Base-by-base conservation (phyloP, 2,113 vertebrate species). In the Candoia aspera region DNA sequence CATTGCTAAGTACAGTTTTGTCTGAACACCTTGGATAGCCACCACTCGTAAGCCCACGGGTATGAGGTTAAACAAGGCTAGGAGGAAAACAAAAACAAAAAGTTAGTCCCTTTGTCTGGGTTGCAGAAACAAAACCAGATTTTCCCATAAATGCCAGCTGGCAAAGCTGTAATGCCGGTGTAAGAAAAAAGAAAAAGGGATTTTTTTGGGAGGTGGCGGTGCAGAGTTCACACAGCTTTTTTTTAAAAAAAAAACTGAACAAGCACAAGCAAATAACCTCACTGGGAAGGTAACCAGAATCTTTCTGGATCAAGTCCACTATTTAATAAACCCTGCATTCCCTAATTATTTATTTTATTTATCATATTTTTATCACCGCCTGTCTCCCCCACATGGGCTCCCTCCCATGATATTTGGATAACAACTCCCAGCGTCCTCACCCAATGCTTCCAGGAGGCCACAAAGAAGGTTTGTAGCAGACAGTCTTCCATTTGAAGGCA, bases 11-110 rank as follows among this genome's bases (percentile, higher is more conserved):
- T 99, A 99, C 57, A 99, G 97, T 97, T 99, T 99, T 94, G 98
- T 99, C 97, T 99, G 99, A 97, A 99, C 99, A 90, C 99, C 99
- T 97, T 99, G 99, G 97, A 99, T 99, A 95, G 99, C 99, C 97
- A 99, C 99, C 97, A 99, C 99, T 97, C 99, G 98, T 96, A 99
- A 98, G 96, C 99, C 99, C 97, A 99, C 99, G 79, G 99, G 99
- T 95, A 99, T 99, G 97, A 99, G 99, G 98, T 99, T 99, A 98
- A 99, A 99, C 97, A 98, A 97, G 96, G 99, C 99, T 99, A 96
- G 88, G 95, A 96, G 93, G 88, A 94, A 95, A 96, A 95, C 0
- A 1, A 23, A 26, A 33, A 54, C 53, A 33, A 19, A 21, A 21
- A 42, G 46, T 89, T 84, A 92, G 29, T 10, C 11, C 12, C 19